Evolutionary conservation across 2,888 invertebrate genomes (phyloP), one percentile per base, ranked within the genome.

Genomic region (Acanthoscelides obtectus): DNA sequence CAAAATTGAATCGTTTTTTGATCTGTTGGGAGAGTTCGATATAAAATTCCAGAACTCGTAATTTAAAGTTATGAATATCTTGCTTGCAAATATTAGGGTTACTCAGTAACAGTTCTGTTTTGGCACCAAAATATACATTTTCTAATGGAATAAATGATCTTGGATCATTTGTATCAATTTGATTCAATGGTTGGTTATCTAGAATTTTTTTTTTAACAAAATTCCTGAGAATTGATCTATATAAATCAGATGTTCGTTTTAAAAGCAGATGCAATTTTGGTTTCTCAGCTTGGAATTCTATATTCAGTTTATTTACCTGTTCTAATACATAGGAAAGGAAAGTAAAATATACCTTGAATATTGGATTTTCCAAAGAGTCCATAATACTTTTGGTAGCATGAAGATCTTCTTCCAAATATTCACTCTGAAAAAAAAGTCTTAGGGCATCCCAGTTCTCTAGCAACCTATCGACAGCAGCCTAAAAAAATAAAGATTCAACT

Each of bases 391-490:
- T 67, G n/a, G 20, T 25, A 0, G 71, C 45, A 64, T 71, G 67
- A 25, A 69, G 22, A 66, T 70, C 63, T 64, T 71, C 69, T 22
- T 27, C 66, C 19, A 68, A 69, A 27, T 20, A 22, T 22, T 70
- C 71, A 22, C 70, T 25, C 0, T 66, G 66, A 20, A 72, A 72
- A 69, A 72, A 68, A 19, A 73, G 0, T 2, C 64, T 69, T 5
- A 73, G 66, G 20, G 67, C 22, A 64, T 67, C 63, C 70, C 71
- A 71, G 17, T 70, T 68, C 64, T 71, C 65, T 17, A 73, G 8
- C 2, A 73, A 22, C 27, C 69, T 72, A n/a, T 68, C 65, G 21
- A 74, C 72, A 12, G 71, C 74, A 22, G 71, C 70, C 70, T 73
- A 20, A 25, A 70, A 71, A 19, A 67, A 21, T 45, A 6, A 6